Evolutionary conservation across 2,888 invertebrate genomes (phyloP).

Genomic region (Neoaliturus tenellus): DNA sequence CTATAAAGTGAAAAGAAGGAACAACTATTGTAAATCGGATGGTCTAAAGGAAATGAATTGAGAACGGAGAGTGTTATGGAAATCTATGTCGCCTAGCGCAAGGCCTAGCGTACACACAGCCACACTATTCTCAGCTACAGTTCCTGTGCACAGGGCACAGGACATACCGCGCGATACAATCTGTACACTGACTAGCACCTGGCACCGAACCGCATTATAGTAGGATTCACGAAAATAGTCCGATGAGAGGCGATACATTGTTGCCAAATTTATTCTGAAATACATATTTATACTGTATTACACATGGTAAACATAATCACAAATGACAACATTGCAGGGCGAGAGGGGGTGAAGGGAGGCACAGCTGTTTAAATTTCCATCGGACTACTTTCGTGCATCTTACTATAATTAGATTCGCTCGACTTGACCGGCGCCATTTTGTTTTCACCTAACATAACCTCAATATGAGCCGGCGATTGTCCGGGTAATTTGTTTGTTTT

Average conservation of each 20-base stretch:
- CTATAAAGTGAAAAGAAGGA: no score
- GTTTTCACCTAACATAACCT: slow-evolving; percentile 29
- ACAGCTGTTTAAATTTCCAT: no score
- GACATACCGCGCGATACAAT: slow-evolving; percentile 15
- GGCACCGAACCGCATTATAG: slow-evolving; percentile 13
- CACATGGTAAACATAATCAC: no score
- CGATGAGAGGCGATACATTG: no score
- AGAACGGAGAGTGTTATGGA: not conserved
- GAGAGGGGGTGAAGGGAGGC: no score
- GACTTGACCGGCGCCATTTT: slow-evolving; percentile 29
- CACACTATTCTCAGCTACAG: not conserved
- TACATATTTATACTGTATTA: no score
- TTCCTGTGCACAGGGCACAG: not conserved
- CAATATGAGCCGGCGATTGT: not conserved
- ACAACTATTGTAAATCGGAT: not conserved
- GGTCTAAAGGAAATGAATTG: not conserved
- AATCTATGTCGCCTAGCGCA: not conserved
- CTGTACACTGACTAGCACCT: slow-evolving; percentile 2
- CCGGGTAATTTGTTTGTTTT: slow-evolving; percentile 7
- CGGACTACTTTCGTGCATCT: no score
- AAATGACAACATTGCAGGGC: no score
- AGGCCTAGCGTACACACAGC: not conserved
- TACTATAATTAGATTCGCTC: slow-evolving; percentile 31
- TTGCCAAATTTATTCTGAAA: no score
- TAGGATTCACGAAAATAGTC: no score